A percentile compares a stretch with the other conserved stretches of the same genome.
These are phyloP conservation scores for Asarcornis scutulata DNA, from an alignment of 2,113 vertebrate genomes.

Conservation along the genomic window DNA sequence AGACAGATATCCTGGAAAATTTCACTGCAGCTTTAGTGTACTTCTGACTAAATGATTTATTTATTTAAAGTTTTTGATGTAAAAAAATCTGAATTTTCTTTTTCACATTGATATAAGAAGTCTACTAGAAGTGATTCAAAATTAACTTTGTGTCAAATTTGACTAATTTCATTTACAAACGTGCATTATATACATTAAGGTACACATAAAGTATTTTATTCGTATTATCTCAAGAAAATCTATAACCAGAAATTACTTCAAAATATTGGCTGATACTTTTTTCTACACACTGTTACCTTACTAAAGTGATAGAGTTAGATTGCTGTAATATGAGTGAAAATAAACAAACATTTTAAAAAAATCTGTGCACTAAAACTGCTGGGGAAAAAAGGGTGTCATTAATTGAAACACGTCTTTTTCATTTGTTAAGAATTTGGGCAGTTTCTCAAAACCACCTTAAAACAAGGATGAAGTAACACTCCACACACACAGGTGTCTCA, in stretches of 20 bases:
- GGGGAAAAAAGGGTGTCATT: background rate
- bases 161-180: background rate
- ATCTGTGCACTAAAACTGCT: background rate
- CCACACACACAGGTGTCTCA: background rate
- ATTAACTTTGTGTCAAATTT: background rate
- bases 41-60: background rate
- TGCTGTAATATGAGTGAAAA: background rate
- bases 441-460: background rate
- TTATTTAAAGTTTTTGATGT: too few relatives aligned
- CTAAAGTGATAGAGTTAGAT: background rate
- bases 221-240: background rate
- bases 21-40: background rate
- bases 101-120: background rate
- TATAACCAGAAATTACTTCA: background rate
- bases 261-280: background rate
- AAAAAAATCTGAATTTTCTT: background rate
- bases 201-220: background rate
- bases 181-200: background rate
- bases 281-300: background rate
- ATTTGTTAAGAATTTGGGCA: background rate
- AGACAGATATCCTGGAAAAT: background rate
- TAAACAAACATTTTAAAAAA: background rate
- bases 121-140: background rate
- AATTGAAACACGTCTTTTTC: background rate
- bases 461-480: background rate